Base-by-base conservation (phyloP, 2,888 invertebrate species). In the Drosophila crucigera region DNA sequence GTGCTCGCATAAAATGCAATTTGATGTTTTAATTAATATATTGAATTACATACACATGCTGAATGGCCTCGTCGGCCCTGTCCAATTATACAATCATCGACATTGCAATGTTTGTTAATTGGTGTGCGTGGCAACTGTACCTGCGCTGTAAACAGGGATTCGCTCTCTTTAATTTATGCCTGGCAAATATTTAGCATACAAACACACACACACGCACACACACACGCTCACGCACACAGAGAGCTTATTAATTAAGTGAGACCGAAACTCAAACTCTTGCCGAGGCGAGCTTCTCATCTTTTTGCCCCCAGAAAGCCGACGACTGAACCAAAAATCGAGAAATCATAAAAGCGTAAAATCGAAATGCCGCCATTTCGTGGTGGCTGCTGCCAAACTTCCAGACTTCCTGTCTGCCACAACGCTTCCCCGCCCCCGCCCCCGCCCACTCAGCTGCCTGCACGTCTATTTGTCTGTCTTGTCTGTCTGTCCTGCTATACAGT, bases 311-410 rank as follows among this genome's bases (percentile, higher is more conserved):
- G n/a, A 39, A 31, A 41, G 56, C 61, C 55, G 39, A 14, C 33
- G 47, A 22, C 14, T 16, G 28, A 54, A 35, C 33, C 59, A 64
- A 77, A 83, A 82, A 78, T 85, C 85, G 90, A 85, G 84, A 89
- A 88, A 85, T 89, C 88, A 88, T 80, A 89, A 89, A 89, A 89
- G 88, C 88, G 88, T 88, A 85, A 88, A 88, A 88, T 88, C 88
- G 88, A 88, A 88, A 85, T 82, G 86, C 86, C 84, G 83, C 79
- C 81, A 86, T 89, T 86, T 75, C 84, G 86, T 86, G 83, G 87
- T 82, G 85, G 82, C 76, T 82, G 76, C 60, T 58, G 58, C 81
- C 79, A 78, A 85, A 76, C 80, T 80, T 80, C 37, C 71, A 77
- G 80, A 87, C 84, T 73, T 81, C 80, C 82, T 80, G 82, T 68